These are phyloP conservation scores for Drosophila monieri DNA, from an alignment of 2,888 invertebrate genomes.

Conservation along the genomic window DNA sequence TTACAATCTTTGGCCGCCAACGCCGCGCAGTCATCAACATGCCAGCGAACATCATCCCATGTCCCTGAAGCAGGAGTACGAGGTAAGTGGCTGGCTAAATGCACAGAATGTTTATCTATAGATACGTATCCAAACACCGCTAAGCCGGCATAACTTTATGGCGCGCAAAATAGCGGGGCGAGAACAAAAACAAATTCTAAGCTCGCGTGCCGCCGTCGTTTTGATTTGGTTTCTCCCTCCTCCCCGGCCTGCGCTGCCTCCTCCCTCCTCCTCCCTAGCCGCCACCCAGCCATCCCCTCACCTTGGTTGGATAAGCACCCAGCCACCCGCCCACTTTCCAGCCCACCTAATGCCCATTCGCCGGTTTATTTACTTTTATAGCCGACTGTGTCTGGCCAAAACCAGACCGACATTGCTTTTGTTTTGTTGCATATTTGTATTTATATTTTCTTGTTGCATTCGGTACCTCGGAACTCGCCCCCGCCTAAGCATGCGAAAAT, in stretches of 20 bases:
- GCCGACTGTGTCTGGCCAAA: slow-evolving; percentile 24
- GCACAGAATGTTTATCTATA: slow-evolving; percentile 33
- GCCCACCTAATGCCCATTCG: slow-evolving; percentile 5
- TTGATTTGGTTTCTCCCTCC: slow-evolving; percentile 48
- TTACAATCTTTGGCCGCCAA: slow-evolving; percentile 84
- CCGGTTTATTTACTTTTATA: slow-evolving; percentile 46
- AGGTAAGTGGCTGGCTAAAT: slow-evolving; percentile 72
- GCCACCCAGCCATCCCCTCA: background rate
- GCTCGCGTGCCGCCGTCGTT: slow-evolving; percentile 62
- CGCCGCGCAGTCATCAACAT: slow-evolving; percentile 82
- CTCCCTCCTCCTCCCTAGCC: slow-evolving; percentile 5
- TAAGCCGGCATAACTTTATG: slow-evolving; percentile 53
- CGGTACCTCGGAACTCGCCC: slow-evolving; percentile 11
- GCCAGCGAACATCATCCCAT: slow-evolving; percentile 78
- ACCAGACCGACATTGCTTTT: slow-evolving; percentile 32
- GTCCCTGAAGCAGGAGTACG: slow-evolving; percentile 84
- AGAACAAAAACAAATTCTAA: slow-evolving; percentile 65
- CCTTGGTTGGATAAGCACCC: slow-evolving; percentile 19
- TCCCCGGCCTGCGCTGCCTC: background rate
- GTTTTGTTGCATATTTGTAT: slow-evolving; percentile 47
- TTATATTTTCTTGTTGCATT: slow-evolving; percentile 44
- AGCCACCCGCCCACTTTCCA: slow-evolving; percentile 17
- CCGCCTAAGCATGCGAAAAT: slow-evolving; percentile 62
- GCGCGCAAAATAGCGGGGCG: slow-evolving; percentile 16
- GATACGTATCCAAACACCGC: slow-evolving; percentile 30